A percentile compares a stretch with the other conserved stretches of the same genome.
Conservation (phyloP, 2,113 vertebrate genomes). For the Nothocercus nigrocapillus region DNA sequence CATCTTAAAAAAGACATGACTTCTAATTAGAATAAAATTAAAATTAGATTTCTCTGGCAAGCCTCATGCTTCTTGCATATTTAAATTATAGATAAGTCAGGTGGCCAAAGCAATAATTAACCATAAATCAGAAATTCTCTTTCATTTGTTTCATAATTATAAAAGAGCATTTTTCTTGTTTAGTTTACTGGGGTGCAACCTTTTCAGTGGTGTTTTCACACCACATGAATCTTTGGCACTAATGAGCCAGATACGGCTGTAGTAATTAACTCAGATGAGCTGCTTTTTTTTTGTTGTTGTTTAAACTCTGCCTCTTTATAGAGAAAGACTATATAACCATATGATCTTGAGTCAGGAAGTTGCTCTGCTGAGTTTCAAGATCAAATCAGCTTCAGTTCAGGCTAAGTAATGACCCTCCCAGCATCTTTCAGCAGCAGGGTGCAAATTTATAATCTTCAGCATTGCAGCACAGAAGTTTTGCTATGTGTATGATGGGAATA, state of each 20-base stretch:
- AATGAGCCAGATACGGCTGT: conserved; percentile 46
- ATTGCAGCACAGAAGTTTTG: background rate
- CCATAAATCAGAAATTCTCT: conserved; percentile 56
- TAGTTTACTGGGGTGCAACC: conserved; percentile 24
- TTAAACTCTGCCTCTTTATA: conserved; percentile 7
- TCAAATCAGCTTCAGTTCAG: conserved; percentile 3
- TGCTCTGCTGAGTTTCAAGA: background rate
- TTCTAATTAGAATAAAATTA: conserved; percentile 24
- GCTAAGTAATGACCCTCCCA: background rate
- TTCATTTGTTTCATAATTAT: conserved; percentile 60
- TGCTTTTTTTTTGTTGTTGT: background rate
- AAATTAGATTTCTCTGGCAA: background rate
- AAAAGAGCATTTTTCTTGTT: conserved; percentile 22
- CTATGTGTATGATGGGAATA: background rate
- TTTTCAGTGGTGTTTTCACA: conserved; percentile 53
- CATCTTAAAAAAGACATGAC: background rate
- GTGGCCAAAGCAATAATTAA: conserved; percentile 43
- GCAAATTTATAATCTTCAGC: background rate
- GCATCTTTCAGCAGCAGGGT: background rate
- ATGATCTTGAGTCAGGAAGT: background rate
- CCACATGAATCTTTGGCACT: conserved; percentile 38
- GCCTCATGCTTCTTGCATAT: background rate
- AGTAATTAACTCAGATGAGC: conserved; percentile 49
- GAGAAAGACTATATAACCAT: background rate
- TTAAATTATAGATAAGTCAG: conserved; percentile 7